Conservation (phyloP, 23 tunicate genomes). For the Trididemnum nubilum region DNA sequence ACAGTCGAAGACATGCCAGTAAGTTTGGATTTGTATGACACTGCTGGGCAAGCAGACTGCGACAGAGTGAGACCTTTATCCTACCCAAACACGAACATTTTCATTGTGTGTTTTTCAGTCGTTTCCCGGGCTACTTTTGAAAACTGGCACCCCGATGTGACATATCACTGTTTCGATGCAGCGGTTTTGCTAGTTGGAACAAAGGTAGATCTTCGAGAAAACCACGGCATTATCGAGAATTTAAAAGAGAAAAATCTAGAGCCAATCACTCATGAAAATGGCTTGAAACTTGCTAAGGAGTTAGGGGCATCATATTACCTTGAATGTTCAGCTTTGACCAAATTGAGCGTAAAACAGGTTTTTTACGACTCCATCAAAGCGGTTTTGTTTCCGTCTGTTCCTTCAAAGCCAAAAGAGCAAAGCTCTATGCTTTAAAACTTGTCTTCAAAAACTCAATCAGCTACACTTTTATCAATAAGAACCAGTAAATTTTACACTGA, state of each 20-base stretch:
- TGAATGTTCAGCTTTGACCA: background rate
- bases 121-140: background rate
- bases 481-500: no score
- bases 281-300: background rate
- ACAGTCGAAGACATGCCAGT: conserved; percentile 35
- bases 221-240: background rate
- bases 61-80: conserved; percentile 27
- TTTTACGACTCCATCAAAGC: background rate
- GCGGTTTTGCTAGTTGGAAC: background rate
- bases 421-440: background rate
- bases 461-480: no score
- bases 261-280: background rate
- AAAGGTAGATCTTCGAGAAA: background rate
- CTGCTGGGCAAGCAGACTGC: conserved; percentile 59
- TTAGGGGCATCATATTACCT: background rate
- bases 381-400: background rate
- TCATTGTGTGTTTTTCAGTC: background rate
- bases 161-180: background rate
- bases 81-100: background rate
- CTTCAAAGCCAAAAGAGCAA: background rate
- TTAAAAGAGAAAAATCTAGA: background rate
- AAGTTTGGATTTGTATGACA: conserved; percentile 39
- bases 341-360: background rate
- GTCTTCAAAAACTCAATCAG: no score
- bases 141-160: conserved; percentile 7